A percentile compares a stretch with the other conserved stretches of the same genome.
phyloP scores from a whole-genome alignment of 2,888 invertebrate species.

The Ophion ventricosus region DNA sequence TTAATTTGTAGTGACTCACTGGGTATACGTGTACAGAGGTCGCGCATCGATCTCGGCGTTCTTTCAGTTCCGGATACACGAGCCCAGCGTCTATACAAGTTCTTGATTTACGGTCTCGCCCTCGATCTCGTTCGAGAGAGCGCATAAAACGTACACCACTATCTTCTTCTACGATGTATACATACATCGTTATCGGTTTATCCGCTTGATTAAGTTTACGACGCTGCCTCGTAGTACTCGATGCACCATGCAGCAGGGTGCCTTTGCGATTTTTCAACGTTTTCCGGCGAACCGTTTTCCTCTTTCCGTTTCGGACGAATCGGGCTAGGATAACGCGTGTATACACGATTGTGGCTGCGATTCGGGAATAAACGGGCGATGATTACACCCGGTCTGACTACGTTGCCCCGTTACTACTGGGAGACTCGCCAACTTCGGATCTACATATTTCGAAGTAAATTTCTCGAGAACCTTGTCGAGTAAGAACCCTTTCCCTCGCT shows the following conservation, averaged over 20 bases:
- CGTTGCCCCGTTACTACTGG: slow-evolving; percentile 8
- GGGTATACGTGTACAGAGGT: too few relatives aligned
- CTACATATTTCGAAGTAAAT: too few relatives aligned
- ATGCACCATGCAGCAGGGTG: slow-evolving; percentile 12
- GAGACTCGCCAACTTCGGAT: neutral
- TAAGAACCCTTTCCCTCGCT: too few relatives aligned
- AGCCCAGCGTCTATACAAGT: slow-evolving; percentile 16
- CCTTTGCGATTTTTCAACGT: slow-evolving; percentile 51
- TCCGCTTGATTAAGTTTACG: slow-evolving; percentile 71
- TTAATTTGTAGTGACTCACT: too few relatives aligned
- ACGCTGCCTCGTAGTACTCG: slow-evolving; percentile 29
- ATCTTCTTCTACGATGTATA: slow-evolving; percentile 60
- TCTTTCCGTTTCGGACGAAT: slow-evolving; percentile 1
- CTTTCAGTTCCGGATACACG: slow-evolving; percentile 16
- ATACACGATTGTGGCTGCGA: slow-evolving; percentile 1
- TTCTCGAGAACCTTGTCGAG: too few relatives aligned
- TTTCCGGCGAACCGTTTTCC: slow-evolving; percentile 46
- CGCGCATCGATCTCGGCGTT: neutral
- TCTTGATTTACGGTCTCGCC: slow-evolving; percentile 51
- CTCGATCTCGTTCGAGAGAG: slow-evolving; percentile 50
- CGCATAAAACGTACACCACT: slow-evolving; percentile 54
- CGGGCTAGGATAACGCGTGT: neutral
- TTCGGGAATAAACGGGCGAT: neutral
- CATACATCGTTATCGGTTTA: slow-evolving; percentile 69
- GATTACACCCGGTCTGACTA: neutral